A percentile compares a stretch with the other conserved stretches of the same genome.
These are phyloP conservation scores for Halichondria panicea DNA, from an alignment of 37 sponge, comb jelly and placozoan genomes.

Conservation along the genomic window DNA sequence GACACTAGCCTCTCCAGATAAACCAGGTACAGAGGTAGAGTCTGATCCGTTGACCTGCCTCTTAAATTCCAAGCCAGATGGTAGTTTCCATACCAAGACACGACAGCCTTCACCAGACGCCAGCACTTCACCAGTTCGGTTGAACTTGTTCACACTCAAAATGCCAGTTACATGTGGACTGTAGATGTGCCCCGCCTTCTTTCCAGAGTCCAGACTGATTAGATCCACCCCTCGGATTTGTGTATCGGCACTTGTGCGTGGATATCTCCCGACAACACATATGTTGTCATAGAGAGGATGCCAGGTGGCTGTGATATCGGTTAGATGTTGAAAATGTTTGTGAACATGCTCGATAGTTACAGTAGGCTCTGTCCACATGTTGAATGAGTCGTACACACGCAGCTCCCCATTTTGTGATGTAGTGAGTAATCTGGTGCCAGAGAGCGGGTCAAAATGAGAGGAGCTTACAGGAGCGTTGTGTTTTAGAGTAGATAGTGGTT, in stretches of 20 bases:
- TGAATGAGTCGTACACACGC: slow-evolving; percentile 48
- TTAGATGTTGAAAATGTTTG: slow-evolving; percentile 68
- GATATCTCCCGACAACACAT: slow-evolving; percentile 54
- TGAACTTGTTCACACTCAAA: slow-evolving; percentile 56
- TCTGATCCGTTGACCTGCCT: neutral
- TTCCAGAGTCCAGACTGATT: slow-evolving; percentile 35
- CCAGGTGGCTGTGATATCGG: slow-evolving; percentile 69
- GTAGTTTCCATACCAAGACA: slow-evolving; percentile 23
- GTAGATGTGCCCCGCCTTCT: slow-evolving; percentile 20
- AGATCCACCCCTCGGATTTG: slow-evolving; percentile 48
- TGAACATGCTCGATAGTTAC: slow-evolving; percentile 40
- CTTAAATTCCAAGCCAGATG: slow-evolving; percentile 53
- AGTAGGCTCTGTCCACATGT: slow-evolving; percentile 25
- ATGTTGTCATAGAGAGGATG: slow-evolving; percentile 68
- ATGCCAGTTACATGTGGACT: slow-evolving; percentile 7
- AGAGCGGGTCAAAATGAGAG: slow-evolving; percentile 57
- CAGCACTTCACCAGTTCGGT: slow-evolving; percentile 31
- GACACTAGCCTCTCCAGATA: neutral
- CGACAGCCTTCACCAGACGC: slow-evolving; percentile 70
- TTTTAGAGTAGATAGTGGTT: slow-evolving; percentile 17
- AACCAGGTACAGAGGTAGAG: too few relatives aligned
- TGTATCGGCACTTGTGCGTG: slow-evolving; percentile 5
- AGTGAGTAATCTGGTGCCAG: slow-evolving; percentile 46
- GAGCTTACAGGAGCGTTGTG: slow-evolving; percentile 39
- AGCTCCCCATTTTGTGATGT: slow-evolving; percentile 62